Evolutionary conservation across 2,888 invertebrate genomes (phyloP), one percentile per base, ranked within the genome.

Genomic region (Anaspis maculata): DNA sequence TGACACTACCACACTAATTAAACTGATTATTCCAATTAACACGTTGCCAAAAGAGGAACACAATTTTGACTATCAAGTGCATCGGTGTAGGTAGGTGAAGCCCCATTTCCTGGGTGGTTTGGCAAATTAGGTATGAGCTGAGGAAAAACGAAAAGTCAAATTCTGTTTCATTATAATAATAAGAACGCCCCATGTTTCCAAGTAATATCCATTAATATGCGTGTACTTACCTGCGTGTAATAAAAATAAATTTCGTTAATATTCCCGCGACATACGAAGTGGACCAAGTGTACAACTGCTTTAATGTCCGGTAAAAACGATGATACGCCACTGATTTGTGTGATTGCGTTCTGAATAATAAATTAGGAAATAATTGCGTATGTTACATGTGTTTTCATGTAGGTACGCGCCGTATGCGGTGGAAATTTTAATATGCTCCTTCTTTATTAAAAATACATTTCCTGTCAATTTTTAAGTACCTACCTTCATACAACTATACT

Each of bases 391-490:
- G 49, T 49, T 39, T 37, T 43, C 36, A 34, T 37, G n/a, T n/a
- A n/a, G n/a, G n/a, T n/a, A n/a, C n/a, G 44, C 47, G 41, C 38
- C 41, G 29, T 27, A 45, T 45, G 30, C 34, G 31, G 27, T 30
- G 32, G 27, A 48, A 50, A 50, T 50, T 44, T 45, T 43, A 45
- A 50, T 50, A 38, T 32, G 35, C 16, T 28, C 27, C 15, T 34
- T 38, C 37, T 37, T 46, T 46, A 48, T 48, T 48, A 48, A 48
- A 48, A 46, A 48, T 48, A 44, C 48, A 48, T 48, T 48, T 48
- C 48, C 48, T 46, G 46, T 48, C 46, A 45, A 44, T 48, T 45
- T 41, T 41, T 42, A 37, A 47, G 42, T 41, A 45, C 35, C 32
- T 32, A 23, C 16, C n/a, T n/a, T n/a, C n/a, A n/a, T n/a, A n/a